Percentiles rank a stretch among this genome's conserved stretches.
Evolutionary conservation across 1,140 invertebrate species (phyloP).

Genomic region (Apis dorsata): DNA sequence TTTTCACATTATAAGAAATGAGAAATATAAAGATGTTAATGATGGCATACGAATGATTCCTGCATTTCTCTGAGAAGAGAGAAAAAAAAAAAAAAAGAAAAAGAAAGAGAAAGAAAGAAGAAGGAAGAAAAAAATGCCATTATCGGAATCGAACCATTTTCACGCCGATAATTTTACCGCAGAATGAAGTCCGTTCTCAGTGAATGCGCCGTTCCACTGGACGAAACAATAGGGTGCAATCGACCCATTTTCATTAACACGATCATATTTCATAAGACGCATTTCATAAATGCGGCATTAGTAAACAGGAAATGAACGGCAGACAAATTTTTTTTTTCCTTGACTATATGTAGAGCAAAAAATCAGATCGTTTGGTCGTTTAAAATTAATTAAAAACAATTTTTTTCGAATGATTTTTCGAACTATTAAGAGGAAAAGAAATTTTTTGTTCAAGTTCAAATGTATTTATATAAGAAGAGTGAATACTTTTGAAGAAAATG

Average conservation of each 20-base stretch:
- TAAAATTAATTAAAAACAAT: background rate
- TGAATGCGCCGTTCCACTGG: slow-evolving; percentile 36
- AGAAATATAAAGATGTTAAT: background rate
- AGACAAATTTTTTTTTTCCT: slow-evolving; percentile 30
- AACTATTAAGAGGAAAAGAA: too few relatives aligned
- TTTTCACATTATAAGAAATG: too few relatives aligned
- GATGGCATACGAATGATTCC: background rate
- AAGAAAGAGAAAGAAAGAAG: background rate
- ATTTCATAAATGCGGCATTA: slow-evolving; percentile 45
- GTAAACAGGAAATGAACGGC: slow-evolving; percentile 37
- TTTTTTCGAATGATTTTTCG: too few relatives aligned
- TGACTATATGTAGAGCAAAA: background rate
- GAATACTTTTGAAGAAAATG: too few relatives aligned
- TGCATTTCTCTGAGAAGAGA: background rate
- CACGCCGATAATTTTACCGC: slow-evolving; percentile 42
- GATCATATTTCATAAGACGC: slow-evolving; percentile 47
- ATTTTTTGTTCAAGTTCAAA: too few relatives aligned
- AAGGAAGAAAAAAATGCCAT: slow-evolving; percentile 29
- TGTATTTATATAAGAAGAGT: too few relatives aligned
- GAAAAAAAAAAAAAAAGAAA: background rate
- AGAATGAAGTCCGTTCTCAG: slow-evolving; percentile 33
- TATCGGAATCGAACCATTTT: slow-evolving; percentile 44
- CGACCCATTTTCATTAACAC: slow-evolving; percentile 52
- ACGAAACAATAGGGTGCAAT: slow-evolving; percentile 46
- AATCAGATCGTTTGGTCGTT: background rate